Base-by-base conservation (phyloP, 2,113 vertebrate genomes). In the Oryzias celebensis region DNA sequence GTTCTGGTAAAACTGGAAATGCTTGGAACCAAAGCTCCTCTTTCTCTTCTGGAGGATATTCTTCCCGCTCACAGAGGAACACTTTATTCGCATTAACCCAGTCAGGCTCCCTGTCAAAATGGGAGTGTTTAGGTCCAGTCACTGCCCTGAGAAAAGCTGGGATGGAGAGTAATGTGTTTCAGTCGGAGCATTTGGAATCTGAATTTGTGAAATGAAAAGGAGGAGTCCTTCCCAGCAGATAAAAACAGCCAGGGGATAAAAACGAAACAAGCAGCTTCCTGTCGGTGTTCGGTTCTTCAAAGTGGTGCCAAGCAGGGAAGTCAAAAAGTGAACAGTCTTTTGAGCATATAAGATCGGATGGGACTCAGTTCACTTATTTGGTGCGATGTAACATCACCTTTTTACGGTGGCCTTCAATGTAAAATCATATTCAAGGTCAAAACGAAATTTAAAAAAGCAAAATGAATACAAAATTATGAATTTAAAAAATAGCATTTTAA, bases 171-270 rank as follows among this genome's bases (percentile, higher is more conserved):
- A 68, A 68, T 74, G 65, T 74, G 52, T 62, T 68, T 68, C 71
- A 74, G 64, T 68, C 52, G 57, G 56, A 58, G 58, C 64, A 52
- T 61, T 67, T 52, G 67, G 58, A 68, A 64, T 58, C 22, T 62
- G 58, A 68, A 74, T 68, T 68, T 52, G 55, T 57, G 24, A 74
- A 74, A 74, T 74, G 58, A 73, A 74, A 68, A 74, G 64, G 28
- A 31, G 31, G 42, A 28, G 8, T 67, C 52, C 42, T 46, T 73
- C 8, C 52, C 14, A 43, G 36, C 42, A 62, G 52, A 66, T 41
- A 1, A 60, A 52, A 58, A 52, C 42, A 22, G 31, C 41, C 26
- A 22, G 15, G 52, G 28, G 52, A 57, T 16, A 3, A 51, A 20
- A 68, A 62, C 44, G 58, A 56, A 62, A 57, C 36, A 24, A 54